Evolutionary conservation across 2,888 invertebrate species (phyloP), one percentile per base, ranked within the genome.

Genomic region (Eudasyphora cyanicolor): DNA sequence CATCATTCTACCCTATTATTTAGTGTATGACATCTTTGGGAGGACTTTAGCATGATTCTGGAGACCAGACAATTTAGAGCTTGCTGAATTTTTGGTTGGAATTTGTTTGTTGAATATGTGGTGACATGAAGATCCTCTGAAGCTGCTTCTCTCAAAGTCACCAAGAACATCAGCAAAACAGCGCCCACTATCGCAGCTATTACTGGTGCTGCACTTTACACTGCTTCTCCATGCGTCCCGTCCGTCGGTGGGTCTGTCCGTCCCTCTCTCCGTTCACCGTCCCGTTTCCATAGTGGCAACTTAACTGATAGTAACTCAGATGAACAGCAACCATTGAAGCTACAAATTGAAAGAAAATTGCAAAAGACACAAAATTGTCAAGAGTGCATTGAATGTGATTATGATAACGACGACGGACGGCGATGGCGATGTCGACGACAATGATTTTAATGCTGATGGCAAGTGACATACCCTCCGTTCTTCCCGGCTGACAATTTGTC

Each of bases 311-410:
- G 45, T 57, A 24, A 79, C 75, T 75, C 12, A 70, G 49, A 27
- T 70, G 38, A 82, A 70, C 78, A 84, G 71, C 64, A 70, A 54
- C 42, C 60, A 71, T 75, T 74, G 71, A 51, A 70, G 76, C 51
- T 70, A 62, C 45, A 76, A 70, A 79, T 75, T 77, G 62, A 82
- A 84, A 74, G 76, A 82, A 82, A 84, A 80, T 77, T 77, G 77
- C 69, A 82, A 77, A 75, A 71, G 70, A 77, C 82, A 82, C 75
- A 71, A 69, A 71, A 71, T 77, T 79, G 71, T 79, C 76, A 77
- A 75, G 77, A 79, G 74, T 77, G 77, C 77, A 79, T 78, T 75
- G 82, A 79, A 82, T 71, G 76, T 70, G 76, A 74, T 82, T 79
- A 79, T 79, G 64, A 71, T 75, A 38, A 69, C 69, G 82, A 79